Conservation (phyloP, 2,888 invertebrate genomes). For the Xestobium rufovillosum region DNA sequence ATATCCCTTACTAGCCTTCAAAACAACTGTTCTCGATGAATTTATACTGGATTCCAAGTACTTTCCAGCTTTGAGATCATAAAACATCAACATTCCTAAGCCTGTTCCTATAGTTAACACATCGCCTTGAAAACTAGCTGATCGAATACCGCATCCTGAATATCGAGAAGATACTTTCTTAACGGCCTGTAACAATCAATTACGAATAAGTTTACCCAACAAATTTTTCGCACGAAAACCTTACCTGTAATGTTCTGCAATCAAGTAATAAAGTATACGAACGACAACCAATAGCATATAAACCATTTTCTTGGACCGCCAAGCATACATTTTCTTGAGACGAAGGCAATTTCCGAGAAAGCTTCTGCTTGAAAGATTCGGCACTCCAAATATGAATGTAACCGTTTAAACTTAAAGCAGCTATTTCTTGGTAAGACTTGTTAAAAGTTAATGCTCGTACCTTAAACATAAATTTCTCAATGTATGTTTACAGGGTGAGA, state of each 20-base stretch:
- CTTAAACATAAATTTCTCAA: conserved; percentile 39
- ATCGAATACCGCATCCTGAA: conserved; percentile 86
- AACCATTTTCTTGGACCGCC: conserved; percentile 74
- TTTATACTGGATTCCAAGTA: conserved; percentile 87
- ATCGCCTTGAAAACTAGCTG: conserved; percentile 83
- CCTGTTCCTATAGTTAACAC: conserved; percentile 92
- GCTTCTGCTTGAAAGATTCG: conserved; percentile 79
- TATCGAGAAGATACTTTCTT: conserved; percentile 79
- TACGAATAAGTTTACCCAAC: neutral
- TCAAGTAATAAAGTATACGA: conserved; percentile 87
- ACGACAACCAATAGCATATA: conserved; percentile 91
- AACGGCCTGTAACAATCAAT: conserved; percentile 47
- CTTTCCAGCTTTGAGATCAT: conserved; percentile 84
- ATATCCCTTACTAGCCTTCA: conserved; percentile 83
- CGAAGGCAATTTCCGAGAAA: conserved; percentile 79
- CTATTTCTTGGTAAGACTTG: conserved; percentile 76
- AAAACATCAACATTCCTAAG: conserved; percentile 85
- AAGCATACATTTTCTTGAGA: conserved; percentile 91
- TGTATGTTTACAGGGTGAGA: neutral
- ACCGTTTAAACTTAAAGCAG: conserved; percentile 85
- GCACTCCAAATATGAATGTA: conserved; percentile 93
- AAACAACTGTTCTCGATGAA: conserved; percentile 76
- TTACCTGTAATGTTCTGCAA: conserved; percentile 72
- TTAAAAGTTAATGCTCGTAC: conserved; percentile 83
- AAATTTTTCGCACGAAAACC: conserved; percentile 20